phyloP scores from a whole-genome alignment of 1,140 invertebrate species.

The Hylaeus anthracinus region DNA sequence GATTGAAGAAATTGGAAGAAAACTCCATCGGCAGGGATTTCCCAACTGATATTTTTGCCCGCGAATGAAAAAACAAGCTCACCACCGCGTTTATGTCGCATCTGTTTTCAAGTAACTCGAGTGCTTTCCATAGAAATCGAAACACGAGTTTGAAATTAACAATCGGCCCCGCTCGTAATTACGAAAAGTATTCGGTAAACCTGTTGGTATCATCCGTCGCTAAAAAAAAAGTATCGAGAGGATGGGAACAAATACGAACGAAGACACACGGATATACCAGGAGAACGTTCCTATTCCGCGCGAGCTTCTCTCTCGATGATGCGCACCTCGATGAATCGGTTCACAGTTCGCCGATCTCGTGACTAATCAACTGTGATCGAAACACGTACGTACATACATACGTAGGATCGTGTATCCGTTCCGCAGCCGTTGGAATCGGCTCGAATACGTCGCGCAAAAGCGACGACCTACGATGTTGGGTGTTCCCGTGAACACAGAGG shows the following conservation, averaged over 20 bases:
- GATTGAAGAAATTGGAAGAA: slow-evolving; percentile 36
- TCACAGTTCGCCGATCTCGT: slow-evolving; percentile 69
- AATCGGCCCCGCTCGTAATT: neutral
- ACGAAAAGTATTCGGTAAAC: neutral
- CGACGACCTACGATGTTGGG: neutral
- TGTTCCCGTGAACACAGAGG: slow-evolving; percentile 10
- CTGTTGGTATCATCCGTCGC: neutral
- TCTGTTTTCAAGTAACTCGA: neutral
- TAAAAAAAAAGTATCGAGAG: slow-evolving; percentile 4
- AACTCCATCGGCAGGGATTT: slow-evolving; percentile 14
- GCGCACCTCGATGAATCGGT: slow-evolving; percentile 71
- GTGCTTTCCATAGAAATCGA: neutral
- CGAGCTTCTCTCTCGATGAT: slow-evolving; percentile 53
- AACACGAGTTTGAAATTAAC: neutral
- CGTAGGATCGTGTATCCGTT: neutral
- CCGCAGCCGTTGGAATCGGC: slow-evolving; percentile 6
- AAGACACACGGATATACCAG: neutral
- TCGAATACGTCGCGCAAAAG: slow-evolving; percentile 41
- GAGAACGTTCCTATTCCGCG: slow-evolving; percentile 34
- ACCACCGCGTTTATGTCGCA: neutral
- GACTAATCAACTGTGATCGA: slow-evolving; percentile 71
- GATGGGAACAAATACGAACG: slow-evolving; percentile 1
- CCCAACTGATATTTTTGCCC: slow-evolving; percentile 20
- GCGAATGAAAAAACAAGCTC: neutral
- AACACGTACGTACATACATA: slow-evolving; percentile 33